Evolutionary conservation across 2,888 invertebrate species (phyloP).

Genomic region (Lasioglossum morio): DNA sequence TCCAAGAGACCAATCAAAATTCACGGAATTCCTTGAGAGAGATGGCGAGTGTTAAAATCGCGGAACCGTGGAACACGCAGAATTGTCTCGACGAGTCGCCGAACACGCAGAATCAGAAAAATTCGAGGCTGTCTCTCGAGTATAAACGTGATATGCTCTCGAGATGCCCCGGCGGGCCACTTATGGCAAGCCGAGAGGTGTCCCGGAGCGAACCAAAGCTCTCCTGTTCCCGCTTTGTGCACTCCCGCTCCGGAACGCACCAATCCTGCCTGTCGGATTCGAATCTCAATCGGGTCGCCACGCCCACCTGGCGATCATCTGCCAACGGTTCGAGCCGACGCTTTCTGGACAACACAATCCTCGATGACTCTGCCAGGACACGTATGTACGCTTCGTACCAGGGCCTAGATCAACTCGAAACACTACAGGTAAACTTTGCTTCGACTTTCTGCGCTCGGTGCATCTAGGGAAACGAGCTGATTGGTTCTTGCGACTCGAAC

Average conservation of each 20-base stretch:
- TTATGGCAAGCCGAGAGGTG: not conserved
- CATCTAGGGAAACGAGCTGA: not conserved
- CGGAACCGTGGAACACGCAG: not conserved
- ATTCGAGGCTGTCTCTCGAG: constrained; percentile 73
- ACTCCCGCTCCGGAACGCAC: not conserved
- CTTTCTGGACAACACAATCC: not conserved
- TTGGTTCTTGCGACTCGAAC: not conserved
- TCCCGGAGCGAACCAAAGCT: constrained; percentile 54
- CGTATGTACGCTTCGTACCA: constrained; percentile 52
- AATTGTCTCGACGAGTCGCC: constrained; percentile 68
- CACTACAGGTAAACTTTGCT: constrained; percentile 66
- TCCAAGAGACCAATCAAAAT: constrained; percentile 75
- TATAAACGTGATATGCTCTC: constrained; percentile 56
- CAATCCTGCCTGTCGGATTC: constrained; percentile 62
- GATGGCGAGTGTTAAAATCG: not conserved
- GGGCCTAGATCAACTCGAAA: constrained; percentile 56
- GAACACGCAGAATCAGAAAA: constrained; percentile 73
- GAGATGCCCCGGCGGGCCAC: not conserved
- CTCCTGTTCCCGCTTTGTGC: constrained; percentile 55
- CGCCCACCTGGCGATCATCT: not conserved
- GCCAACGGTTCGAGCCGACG: not conserved
- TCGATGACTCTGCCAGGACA: constrained; percentile 29
- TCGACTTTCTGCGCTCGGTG: constrained; percentile 1
- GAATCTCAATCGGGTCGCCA: not conserved
- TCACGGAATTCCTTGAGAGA: constrained; percentile 71